Evolutionary conservation across 1,140 invertebrate species (phyloP).

Genomic region (Lordiphosa clarofinis): DNA sequence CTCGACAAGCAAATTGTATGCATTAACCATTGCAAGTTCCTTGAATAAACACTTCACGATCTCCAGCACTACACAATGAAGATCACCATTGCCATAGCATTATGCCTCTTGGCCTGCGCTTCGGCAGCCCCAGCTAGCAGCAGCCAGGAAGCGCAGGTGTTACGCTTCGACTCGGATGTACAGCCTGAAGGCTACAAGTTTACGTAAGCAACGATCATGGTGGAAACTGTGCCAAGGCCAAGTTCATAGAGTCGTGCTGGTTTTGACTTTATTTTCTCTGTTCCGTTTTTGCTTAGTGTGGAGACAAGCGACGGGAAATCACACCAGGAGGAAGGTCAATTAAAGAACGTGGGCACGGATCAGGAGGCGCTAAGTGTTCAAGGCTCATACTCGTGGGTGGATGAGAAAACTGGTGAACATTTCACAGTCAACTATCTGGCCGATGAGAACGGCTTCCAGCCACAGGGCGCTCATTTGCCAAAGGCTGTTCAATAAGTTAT

Average conservation of each 20-base stretch:
- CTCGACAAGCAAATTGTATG: conserved; percentile 36
- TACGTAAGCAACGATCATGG: conserved; percentile 36
- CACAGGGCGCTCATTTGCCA: conserved; percentile 82
- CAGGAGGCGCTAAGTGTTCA: conserved; percentile 34
- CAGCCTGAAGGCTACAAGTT: conserved; percentile 66
- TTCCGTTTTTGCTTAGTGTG: conserved; percentile 79
- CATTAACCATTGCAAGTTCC: conserved; percentile 58
- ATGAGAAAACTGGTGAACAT: conserved; percentile 31
- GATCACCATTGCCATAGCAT: conserved; percentile 24
- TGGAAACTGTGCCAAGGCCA: conserved; percentile 61
- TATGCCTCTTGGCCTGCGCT: conserved; percentile 33
- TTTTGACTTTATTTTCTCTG: conserved; percentile 21
- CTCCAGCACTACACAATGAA: conserved; percentile 26
- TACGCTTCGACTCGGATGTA: conserved; percentile 59
- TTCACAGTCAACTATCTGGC: conserved; percentile 79
- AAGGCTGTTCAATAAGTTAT: conserved; percentile 48
- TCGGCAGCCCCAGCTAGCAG: conserved; percentile 39
- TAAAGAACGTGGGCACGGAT: conserved; percentile 81
- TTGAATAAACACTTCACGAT: conserved; percentile 28
- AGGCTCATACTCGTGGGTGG: conserved; percentile 40
- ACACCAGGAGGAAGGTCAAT: conserved; percentile 83
- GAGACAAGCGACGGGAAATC: conserved; percentile 86
- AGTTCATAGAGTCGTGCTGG: conserved; percentile 42
- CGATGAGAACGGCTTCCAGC: conserved; percentile 89
- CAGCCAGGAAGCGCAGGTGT: conserved; percentile 43